phyloP scores from a whole-genome alignment of 1,140 invertebrate species.

The Acromyrmex echinatior region DNA sequence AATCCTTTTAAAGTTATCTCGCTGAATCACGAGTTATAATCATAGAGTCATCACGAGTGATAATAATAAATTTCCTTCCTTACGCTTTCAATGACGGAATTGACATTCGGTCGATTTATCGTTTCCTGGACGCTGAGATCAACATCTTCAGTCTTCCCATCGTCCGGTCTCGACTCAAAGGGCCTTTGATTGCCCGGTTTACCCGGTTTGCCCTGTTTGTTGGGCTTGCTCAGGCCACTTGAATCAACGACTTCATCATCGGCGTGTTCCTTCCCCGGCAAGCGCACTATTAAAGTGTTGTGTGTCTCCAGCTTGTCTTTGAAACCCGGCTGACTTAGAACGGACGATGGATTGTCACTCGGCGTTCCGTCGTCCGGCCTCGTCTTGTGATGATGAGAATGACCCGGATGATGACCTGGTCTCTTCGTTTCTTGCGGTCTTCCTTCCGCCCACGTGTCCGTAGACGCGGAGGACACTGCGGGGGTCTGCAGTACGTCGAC shows the following conservation, averaged over 20 bases:
- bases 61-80: conserved; percentile 59
- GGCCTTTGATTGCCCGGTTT: conserved; percentile 79
- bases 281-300: conserved; percentile 78
- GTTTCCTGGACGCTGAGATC: conserved; percentile 82
- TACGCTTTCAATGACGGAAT: conserved; percentile 81
- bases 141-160: conserved; percentile 75
- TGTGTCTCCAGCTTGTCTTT: conserved; percentile 83
- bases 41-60: neutral
- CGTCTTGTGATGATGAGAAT: conserved; percentile 76
- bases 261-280: conserved; percentile 82
- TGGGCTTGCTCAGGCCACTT: conserved; percentile 7
- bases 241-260: conserved; percentile 67
- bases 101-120: conserved; percentile 81
- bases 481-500: conserved; percentile 77
- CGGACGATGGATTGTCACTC: conserved; percentile 58
- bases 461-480: conserved; percentile 43
- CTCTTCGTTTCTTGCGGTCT: conserved; percentile 68
- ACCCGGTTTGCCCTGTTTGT: conserved; percentile 76
- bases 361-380: conserved; percentile 67
- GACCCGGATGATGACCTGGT: conserved; percentile 58
- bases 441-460: conserved; percentile 65
- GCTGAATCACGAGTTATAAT: conserved; percentile 17
- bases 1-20: conserved; percentile 15
- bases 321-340: conserved; percentile 70
- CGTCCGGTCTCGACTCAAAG: conserved; percentile 78